Percentiles rank a stretch among this genome's conserved stretches.
phyloP scores from a whole-genome alignment of 2,888 invertebrate species.

The Chymomyza procnemis region DNA sequence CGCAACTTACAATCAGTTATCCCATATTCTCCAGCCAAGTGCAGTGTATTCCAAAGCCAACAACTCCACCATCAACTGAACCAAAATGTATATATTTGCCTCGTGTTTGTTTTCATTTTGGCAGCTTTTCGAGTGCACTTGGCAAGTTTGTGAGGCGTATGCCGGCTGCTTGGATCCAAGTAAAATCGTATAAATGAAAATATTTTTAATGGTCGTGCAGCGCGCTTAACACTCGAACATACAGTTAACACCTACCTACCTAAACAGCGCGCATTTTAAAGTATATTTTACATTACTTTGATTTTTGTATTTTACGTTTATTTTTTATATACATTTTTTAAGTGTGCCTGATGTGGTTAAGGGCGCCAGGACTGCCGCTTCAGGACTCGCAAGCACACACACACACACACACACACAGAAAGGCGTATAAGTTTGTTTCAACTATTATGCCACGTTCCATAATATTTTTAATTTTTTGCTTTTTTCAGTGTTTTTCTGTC shows the following conservation, averaged over 20 bases:
- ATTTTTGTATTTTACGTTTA: neutral
- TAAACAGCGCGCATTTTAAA: neutral
- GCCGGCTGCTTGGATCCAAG: neutral
- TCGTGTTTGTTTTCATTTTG: neutral
- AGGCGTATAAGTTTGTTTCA: neutral
- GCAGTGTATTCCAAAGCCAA: no score
- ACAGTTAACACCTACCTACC: neutral
- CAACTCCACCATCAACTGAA: no score
- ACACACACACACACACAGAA: neutral
- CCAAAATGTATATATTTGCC: no score
- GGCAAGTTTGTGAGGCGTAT: neutral
- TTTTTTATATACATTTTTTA: neutral
- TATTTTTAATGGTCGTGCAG: neutral
- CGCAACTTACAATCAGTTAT: no score
- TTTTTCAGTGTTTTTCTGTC: slow-evolving; percentile 38
- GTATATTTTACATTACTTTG: neutral
- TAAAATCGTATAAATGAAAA: neutral
- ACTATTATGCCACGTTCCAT: neutral
- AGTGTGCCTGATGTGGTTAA: neutral
- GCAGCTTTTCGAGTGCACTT: neutral
- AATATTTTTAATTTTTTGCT: slow-evolving; percentile 33
- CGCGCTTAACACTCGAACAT: neutral
- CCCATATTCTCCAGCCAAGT: no score
- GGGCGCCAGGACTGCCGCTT: neutral
- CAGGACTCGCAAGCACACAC: neutral